Percentiles rank a stretch among this genome's conserved stretches.
These are phyloP conservation scores for Spodoptera picta DNA, from an alignment of 2,888 invertebrate genomes.

Conservation along the genomic window DNA sequence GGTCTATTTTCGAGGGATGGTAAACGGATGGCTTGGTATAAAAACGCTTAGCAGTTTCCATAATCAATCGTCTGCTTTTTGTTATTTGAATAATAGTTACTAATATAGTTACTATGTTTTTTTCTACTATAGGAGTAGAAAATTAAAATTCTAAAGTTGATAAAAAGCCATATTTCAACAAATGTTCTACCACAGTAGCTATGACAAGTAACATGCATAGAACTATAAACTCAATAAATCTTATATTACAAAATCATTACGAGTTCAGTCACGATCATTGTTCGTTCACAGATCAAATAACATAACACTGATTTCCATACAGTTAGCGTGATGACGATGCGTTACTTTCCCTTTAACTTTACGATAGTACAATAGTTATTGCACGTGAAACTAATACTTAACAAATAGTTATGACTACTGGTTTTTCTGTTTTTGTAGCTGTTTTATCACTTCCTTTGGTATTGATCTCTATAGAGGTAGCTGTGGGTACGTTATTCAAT, in stretches of 20 bases:
- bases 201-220: neutral
- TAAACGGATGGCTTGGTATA: no score
- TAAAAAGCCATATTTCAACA: no score
- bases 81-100: neutral
- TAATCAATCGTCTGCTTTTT: neutral
- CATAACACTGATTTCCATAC: conserved; percentile 57
- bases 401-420: conserved; percentile 24
- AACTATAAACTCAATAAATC: conserved; percentile 44
- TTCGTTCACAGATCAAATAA: conserved; percentile 54
- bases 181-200: neutral
- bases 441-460: no score
- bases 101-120: neutral
- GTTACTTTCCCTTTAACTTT: conserved; percentile 51
- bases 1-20: no score
- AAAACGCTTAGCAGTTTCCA: no score
- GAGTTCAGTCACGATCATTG: conserved; percentile 59
- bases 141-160: no score
- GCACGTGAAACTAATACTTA: conserved; percentile 25
- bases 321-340: conserved; percentile 57
- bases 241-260: conserved; percentile 58
- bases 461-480: no score
- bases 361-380: conserved; percentile 24
- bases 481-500: no score
- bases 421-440: conserved; percentile 9
- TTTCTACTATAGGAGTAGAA: no score